Conservation (phyloP, 2,797 vertebrate genomes). For the Dendrocincla fuliginosa region DNA sequence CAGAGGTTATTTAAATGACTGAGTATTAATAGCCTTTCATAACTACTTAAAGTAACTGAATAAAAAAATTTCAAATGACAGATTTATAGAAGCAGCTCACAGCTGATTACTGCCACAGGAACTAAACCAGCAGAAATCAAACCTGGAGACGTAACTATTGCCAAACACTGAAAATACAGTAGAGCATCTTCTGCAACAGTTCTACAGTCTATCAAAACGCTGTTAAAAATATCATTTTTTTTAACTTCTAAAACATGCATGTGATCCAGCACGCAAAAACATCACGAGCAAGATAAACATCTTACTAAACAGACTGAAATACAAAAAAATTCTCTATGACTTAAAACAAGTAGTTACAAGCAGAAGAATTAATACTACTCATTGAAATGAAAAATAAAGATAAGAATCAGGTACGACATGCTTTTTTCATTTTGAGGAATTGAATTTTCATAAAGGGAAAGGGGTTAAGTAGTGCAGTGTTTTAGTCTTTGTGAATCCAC, state of each 20-base stretch:
- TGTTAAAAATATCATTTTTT: background rate
- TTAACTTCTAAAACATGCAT: background rate
- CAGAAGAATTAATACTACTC: constrained; percentile 41
- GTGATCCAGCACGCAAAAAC: background rate
- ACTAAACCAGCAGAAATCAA: background rate
- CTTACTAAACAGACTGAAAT: constrained; percentile 13
- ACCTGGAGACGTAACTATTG: background rate
- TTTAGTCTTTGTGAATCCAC: constrained; percentile 62
- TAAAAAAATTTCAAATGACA: background rate
- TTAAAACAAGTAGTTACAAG: constrained; percentile 51
- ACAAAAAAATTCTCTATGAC: background rate
- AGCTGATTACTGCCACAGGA: background rate
- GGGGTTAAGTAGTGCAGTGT: constrained; percentile 43
- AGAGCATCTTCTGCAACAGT: background rate
- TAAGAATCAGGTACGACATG: constrained; percentile 58
- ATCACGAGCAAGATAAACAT: background rate
- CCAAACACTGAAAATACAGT: background rate
- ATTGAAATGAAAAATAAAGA: constrained; percentile 52
- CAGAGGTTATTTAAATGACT: background rate
- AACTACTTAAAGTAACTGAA: constrained; percentile 11
- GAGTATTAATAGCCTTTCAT: background rate
- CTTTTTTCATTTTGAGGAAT: constrained; percentile 59
- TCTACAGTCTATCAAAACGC: background rate
- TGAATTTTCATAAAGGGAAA: constrained; percentile 66
- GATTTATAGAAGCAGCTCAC: background rate